Evolutionary conservation across 92 coral and sea anemone species (phyloP).

Genomic region (Diadumene lineata): DNA sequence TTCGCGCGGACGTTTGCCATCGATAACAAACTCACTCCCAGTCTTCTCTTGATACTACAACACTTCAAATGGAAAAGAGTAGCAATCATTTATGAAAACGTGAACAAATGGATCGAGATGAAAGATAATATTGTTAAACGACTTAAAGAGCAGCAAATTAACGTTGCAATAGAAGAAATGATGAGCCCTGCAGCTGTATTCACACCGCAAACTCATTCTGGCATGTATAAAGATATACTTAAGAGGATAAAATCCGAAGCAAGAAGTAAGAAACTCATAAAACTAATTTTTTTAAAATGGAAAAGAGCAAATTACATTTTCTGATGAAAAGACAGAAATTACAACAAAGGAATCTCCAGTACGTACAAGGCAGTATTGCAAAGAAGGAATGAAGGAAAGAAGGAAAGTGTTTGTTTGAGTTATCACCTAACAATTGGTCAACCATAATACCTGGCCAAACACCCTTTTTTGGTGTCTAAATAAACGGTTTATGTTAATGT

Average conservation of each 20-base stretch:
- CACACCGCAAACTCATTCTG: constrained; percentile 66
- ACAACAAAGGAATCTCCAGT: too few species aligned
- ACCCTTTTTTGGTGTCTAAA: too few species aligned
- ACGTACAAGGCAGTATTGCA: too few species aligned
- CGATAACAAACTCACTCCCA: constrained; percentile 55
- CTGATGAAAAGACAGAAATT: too few species aligned
- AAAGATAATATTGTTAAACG: constrained; percentile 42
- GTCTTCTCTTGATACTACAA: constrained; percentile 43
- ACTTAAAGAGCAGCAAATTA: constrained; percentile 58
- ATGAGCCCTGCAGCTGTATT: constrained; percentile 65
- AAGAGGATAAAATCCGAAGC: constrained; percentile 71
- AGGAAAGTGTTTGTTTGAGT: too few species aligned
- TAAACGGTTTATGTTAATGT: too few species aligned
- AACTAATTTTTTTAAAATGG: not conserved
- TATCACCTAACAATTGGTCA: too few species aligned
- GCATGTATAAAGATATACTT: constrained; percentile 51
- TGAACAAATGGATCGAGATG: constrained; percentile 44
- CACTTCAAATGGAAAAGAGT: constrained; percentile 65
- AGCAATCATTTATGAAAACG: constrained; percentile 54
- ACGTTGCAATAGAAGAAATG: constrained; percentile 55
- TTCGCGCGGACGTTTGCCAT: constrained; percentile 69
- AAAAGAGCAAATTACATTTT: not conserved
- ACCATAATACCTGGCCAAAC: too few species aligned
- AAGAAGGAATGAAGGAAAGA: not conserved
- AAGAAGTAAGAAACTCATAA: constrained; percentile 56